Evolutionary conservation across 1,140 invertebrate species (phyloP).

Genomic region (Plectrocnemia conspersa): DNA sequence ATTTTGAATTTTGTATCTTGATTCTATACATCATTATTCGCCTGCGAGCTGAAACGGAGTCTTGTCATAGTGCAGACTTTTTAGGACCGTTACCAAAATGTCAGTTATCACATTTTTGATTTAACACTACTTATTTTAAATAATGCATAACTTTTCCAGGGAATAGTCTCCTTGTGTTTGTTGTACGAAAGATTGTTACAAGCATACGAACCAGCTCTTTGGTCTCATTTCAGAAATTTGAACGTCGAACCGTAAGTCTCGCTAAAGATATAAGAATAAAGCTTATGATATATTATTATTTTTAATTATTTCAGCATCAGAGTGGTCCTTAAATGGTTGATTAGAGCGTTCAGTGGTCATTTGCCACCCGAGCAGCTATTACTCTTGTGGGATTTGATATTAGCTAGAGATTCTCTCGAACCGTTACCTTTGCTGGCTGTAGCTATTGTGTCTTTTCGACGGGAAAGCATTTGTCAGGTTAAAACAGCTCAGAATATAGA

Average conservation of each 20-base stretch:
- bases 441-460: constrained; percentile 85
- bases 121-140: constrained; percentile 6
- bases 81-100: no score
- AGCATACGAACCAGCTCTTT: constrained; percentile 81
- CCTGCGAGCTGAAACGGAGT: no score
- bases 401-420: constrained; percentile 89
- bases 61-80: no score
- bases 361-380: constrained; percentile 87
- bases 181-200: constrained; percentile 89
- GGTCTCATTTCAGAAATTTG: constrained; percentile 82
- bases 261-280: no score
- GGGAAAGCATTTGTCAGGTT: constrained; percentile 88
- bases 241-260: constrained; percentile 85
- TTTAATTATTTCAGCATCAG: constrained; percentile 57
- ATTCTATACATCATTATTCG: no score
- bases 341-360: constrained; percentile 90
- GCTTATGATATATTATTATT: constrained; percentile 12
- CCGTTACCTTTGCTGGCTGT: constrained; percentile 82
- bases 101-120: not conserved
- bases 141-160: no score
- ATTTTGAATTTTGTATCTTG: constrained; percentile 5
- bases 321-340: constrained; percentile 93
- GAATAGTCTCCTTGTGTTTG: constrained; percentile 75
- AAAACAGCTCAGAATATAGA: constrained; percentile 79
- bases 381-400: constrained; percentile 85